phyloP scores from a whole-genome alignment of 2,888 invertebrate genomes.

The Lysandra bellargus region DNA sequence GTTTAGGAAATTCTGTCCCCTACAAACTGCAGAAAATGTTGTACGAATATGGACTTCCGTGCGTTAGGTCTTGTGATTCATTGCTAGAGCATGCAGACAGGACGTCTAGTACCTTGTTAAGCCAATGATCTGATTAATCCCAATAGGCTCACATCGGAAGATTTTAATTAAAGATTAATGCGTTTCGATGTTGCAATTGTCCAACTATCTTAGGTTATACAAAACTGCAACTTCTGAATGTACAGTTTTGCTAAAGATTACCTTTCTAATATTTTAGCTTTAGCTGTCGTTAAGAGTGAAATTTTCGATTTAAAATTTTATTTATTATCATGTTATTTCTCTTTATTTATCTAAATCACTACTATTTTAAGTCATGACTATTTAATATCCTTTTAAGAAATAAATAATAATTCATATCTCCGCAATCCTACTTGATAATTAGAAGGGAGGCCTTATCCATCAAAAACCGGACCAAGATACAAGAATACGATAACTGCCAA shows the following conservation, averaged over 20 bases:
- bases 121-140: constrained; percentile 23
- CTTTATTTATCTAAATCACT: too few relatives aligned
- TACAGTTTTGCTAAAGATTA: neutral
- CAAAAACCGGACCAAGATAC: neutral
- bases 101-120: constrained; percentile 20
- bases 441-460: constrained; percentile 13
- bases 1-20: neutral
- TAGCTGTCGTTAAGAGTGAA: neutral
- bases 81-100: constrained; percentile 3
- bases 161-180: constrained; percentile 16
- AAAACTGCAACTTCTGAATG: neutral
- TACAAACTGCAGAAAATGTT: constrained; percentile 6
- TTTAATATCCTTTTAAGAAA: neutral
- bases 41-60: constrained; percentile 20
- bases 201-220: neutral
- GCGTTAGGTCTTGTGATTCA: constrained; percentile 14
- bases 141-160: constrained; percentile 22
- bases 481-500: constrained; percentile 19
- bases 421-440: neutral
- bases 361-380: neutral
- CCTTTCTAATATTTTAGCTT: neutral
- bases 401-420: neutral
- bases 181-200: constrained; percentile 10
- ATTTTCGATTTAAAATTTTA: too few relatives aligned
- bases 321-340: too few relatives aligned